phyloP scores from a whole-genome alignment of 2,888 invertebrate species.

The Caenorhabditis imperialis region DNA sequence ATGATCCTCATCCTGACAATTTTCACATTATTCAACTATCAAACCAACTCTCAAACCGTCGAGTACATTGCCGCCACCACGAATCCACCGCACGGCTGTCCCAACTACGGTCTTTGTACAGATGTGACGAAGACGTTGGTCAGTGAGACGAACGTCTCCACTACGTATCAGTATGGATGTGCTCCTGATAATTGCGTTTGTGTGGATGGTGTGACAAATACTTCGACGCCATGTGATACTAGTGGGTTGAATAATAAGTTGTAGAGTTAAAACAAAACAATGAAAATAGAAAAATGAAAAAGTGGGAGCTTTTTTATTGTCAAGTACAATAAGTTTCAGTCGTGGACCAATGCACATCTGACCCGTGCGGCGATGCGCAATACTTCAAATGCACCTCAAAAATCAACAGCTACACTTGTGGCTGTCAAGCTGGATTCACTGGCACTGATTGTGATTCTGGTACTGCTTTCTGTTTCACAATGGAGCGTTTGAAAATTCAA shows the following conservation, averaged over 20 bases:
- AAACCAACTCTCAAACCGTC: conserved; percentile 10
- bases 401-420: conserved; percentile 29
- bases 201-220: conserved; percentile 34
- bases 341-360: conserved; percentile 22
- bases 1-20: too few relatives aligned
- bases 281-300: too few relatives aligned
- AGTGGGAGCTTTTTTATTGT: too few relatives aligned
- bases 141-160: conserved; percentile 26
- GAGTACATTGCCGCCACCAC: conserved; percentile 12
- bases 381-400: conserved; percentile 14
- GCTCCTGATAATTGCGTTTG: conserved; percentile 36
- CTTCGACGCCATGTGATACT: conserved; percentile 33
- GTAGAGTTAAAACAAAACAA: too few relatives aligned
- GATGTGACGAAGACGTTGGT: conserved; percentile 20
- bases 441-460: conserved; percentile 21
- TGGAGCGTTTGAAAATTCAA: not conserved
- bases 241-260: conserved; percentile 26
- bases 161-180: conserved; percentile 30
- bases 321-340: conserved; percentile 8
- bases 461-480: not conserved
- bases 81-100: conserved; percentile 50
- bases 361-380: conserved; percentile 12
- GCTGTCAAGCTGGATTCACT: conserved; percentile 30
- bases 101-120: conserved; percentile 41
- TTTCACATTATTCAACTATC: too few relatives aligned